Conservation (phyloP, 2,797 vertebrate species). For the Tenualosa thibaudeaui region DNA sequence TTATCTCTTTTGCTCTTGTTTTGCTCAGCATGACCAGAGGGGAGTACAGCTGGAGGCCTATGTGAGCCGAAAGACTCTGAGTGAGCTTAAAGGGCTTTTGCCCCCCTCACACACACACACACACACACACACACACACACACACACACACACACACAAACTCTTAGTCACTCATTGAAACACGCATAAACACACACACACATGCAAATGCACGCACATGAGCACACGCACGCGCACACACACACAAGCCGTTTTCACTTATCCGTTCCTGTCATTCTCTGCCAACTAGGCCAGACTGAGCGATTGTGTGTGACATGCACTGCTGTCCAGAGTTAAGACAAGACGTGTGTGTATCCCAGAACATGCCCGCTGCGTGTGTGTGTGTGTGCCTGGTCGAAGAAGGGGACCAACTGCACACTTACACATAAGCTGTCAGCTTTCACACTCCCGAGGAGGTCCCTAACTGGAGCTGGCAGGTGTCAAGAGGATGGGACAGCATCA, state of each 20-base stretch:
- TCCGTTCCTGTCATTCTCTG: conserved; percentile 46
- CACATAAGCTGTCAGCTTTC: conserved; percentile 36
- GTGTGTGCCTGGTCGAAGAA: background rate
- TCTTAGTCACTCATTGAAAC: conserved; percentile 2
- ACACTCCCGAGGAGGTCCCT: conserved; percentile 42
- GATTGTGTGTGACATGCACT: conserved; percentile 71
- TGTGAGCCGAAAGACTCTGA: conserved; percentile 46
- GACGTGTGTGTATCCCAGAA: conserved; percentile 11
- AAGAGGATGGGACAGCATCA: conserved; percentile 39
- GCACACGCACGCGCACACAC: conserved; percentile 30
- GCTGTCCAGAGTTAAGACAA: conserved; percentile 62
- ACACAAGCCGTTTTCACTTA: conserved; percentile 40
- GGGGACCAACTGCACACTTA: conserved; percentile 7
- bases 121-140: background rate
- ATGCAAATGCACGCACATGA: conserved; percentile 32
- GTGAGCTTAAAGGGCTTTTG: conserved; percentile 48
- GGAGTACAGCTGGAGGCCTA: conserved; percentile 33
- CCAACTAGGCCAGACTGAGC: conserved; percentile 76
- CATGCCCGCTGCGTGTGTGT: background rate
- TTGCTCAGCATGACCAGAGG: conserved; percentile 22
- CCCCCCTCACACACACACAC: background rate
- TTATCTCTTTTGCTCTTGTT: conserved; percentile 37
- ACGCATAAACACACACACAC: conserved; percentile 22
- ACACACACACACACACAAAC: conserved; percentile 6
- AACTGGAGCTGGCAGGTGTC: conserved; percentile 60